A percentile compares a stretch with the other conserved stretches of the same genome.
phyloP scores from a whole-genome alignment of 2,113 vertebrate species.

The Cnemophilus loriae region DNA sequence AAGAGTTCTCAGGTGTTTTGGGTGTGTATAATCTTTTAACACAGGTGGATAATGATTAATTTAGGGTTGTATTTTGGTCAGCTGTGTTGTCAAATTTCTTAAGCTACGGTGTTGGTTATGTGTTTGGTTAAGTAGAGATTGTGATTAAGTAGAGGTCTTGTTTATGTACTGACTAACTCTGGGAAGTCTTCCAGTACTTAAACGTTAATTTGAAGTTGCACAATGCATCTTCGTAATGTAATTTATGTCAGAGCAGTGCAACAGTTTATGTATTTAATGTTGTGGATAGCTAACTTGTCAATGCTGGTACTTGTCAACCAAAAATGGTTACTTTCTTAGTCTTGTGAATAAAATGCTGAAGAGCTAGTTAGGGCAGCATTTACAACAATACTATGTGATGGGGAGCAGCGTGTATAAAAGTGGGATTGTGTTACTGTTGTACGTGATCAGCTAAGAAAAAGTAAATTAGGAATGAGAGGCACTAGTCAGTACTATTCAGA shows the following conservation, averaged over 20 bases:
- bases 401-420: not conserved
- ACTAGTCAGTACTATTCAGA: not conserved
- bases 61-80: not conserved
- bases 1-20: not conserved
- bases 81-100: not conserved
- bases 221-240: not conserved
- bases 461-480: not conserved
- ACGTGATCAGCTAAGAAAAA: not conserved
- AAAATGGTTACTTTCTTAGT: not conserved
- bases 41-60: not conserved
- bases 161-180: not conserved
- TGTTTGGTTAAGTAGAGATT: not conserved
- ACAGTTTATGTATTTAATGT: not conserved
- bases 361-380: not conserved
- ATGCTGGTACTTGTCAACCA: not conserved
- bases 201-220: not conserved
- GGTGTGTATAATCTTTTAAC: not conserved
- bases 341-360: not conserved
- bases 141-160: not conserved
- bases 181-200: not conserved
- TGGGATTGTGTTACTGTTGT: not conserved
- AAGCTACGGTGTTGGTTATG: accelerated
- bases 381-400: not conserved
- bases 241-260: not conserved
- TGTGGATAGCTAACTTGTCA: not conserved